Percentiles rank a stretch among this genome's conserved stretches.
phyloP scores from a whole-genome alignment of 2,113 vertebrate genomes.

The Australoheros scitulus region DNA sequence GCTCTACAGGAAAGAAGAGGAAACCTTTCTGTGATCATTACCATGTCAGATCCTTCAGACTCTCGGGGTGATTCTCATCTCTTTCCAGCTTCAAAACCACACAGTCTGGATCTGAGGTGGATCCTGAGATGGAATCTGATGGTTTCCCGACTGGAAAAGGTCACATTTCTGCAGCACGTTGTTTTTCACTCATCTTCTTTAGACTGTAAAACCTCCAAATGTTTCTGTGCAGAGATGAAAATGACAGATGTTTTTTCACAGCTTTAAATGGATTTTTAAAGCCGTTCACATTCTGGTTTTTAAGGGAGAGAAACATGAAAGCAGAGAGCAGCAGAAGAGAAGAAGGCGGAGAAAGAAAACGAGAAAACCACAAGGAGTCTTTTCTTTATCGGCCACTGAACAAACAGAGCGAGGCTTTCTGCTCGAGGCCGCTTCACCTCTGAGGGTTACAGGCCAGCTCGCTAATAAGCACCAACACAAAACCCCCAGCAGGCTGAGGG shows the following conservation, averaged over 20 bases:
- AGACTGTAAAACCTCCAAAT: not conserved
- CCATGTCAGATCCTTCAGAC: not conserved
- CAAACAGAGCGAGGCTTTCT: slow-evolving; percentile 44
- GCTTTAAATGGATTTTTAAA: slow-evolving; percentile 8
- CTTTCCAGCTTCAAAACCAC: too few species aligned
- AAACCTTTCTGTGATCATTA: not conserved
- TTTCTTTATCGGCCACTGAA: slow-evolving; percentile 39
- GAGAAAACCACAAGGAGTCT: slow-evolving; percentile 24
- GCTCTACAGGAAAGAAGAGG: not conserved
- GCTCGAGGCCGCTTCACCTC: slow-evolving; percentile 47
- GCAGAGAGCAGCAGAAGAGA: not conserved
- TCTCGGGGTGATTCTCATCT: not conserved
- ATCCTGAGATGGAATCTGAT: not conserved
- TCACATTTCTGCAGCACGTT: too few species aligned
- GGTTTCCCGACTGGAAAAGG: not conserved
- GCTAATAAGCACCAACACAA: slow-evolving; percentile 57
- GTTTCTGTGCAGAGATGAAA: not conserved
- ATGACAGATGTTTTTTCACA: not conserved
- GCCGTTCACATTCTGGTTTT: not conserved
- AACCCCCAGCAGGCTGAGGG: slow-evolving; percentile 44
- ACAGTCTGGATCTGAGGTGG: not conserved
- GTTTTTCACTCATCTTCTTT: not conserved
- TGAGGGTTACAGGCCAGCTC: slow-evolving; percentile 49
- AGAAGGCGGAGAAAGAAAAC: slow-evolving; percentile 3
- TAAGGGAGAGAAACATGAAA: slow-evolving; percentile 8